These are phyloP conservation scores for Polypedilum pembai DNA, from an alignment of 1,140 invertebrate genomes.

Conservation along the genomic window DNA sequence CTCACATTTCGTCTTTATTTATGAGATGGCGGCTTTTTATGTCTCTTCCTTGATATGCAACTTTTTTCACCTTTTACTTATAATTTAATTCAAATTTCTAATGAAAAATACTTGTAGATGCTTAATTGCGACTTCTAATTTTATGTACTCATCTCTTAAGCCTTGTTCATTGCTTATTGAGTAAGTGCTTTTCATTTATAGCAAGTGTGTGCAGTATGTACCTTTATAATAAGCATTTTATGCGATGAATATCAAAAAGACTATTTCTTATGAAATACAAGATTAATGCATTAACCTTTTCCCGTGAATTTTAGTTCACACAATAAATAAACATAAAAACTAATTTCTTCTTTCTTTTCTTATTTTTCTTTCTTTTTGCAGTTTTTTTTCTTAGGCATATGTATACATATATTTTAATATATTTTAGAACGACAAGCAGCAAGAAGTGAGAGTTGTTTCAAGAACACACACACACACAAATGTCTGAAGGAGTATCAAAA, in stretches of 20 bases:
- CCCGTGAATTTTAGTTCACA: slow-evolving; percentile 16
- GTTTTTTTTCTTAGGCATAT: slow-evolving; percentile 6
- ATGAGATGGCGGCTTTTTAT: background rate
- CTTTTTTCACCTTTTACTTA: background rate
- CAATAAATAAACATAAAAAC: slow-evolving; percentile 5
- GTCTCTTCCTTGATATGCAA: background rate
- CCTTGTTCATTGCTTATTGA: too few relatives aligned
- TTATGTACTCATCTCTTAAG: too few relatives aligned
- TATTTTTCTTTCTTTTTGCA: background rate
- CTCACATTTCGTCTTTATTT: background rate
- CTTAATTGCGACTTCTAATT: slow-evolving; percentile 3
- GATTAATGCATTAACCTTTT: slow-evolving; percentile 19
- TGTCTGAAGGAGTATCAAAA: background rate
- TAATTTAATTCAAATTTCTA: slow-evolving; percentile 1
- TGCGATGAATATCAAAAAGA: slow-evolving; percentile 18
- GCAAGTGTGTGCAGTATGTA: background rate
- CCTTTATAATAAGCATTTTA: background rate
- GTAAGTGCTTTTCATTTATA: too few relatives aligned
- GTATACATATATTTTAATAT: background rate
- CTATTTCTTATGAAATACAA: slow-evolving; percentile 19
- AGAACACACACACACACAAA: background rate
- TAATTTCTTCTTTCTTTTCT: slow-evolving; percentile 12
- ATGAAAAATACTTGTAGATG: slow-evolving; percentile 2
- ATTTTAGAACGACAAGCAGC: slow-evolving; percentile 16
- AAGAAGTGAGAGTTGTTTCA: background rate